A percentile compares a stretch with the other conserved stretches of the same genome.
Conservation (phyloP, 2,888 invertebrate species). For the Toxonevra muliebris region DNA sequence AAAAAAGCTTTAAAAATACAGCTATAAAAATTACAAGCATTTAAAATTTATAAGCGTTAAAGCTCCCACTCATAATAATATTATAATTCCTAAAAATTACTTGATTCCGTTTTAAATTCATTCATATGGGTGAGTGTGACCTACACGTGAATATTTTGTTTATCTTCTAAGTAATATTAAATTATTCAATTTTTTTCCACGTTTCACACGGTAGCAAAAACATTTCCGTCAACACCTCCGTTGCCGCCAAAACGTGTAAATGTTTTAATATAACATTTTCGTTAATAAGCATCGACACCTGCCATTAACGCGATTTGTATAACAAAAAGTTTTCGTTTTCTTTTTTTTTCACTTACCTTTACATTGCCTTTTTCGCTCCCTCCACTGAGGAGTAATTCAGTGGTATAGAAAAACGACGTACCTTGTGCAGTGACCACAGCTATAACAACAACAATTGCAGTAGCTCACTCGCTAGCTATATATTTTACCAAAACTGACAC, state of each 20-base stretch:
- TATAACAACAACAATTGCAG: no score
- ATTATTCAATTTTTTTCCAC: no score
- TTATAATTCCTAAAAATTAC: no score
- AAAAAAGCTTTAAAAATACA: no score
- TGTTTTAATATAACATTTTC: constrained; percentile 54
- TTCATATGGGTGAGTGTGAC: no score
- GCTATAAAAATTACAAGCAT: no score
- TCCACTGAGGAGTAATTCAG: no score
- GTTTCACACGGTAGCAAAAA: neutral
- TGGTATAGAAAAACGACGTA: neutral
- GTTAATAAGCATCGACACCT: constrained; percentile 49
- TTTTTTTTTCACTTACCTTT: neutral
- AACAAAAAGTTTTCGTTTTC: neutral
- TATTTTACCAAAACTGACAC: no score
- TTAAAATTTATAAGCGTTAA: no score
- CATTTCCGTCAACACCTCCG: constrained; percentile 14
- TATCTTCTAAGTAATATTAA: no score
- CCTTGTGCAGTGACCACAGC: neutral
- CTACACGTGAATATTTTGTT: no score
- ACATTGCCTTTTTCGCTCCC: neutral
- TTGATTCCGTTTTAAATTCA: neutral
- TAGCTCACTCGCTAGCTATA: neutral
- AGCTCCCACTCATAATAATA: no score
- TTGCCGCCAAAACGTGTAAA: constrained; percentile 46
- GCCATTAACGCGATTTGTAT: constrained; percentile 46